Percentiles rank a stretch among this genome's conserved stretches.
These are phyloP conservation scores for Ramphastos sulfuratus DNA, from an alignment of 2,113 vertebrate genomes.

Conservation along the genomic window DNA sequence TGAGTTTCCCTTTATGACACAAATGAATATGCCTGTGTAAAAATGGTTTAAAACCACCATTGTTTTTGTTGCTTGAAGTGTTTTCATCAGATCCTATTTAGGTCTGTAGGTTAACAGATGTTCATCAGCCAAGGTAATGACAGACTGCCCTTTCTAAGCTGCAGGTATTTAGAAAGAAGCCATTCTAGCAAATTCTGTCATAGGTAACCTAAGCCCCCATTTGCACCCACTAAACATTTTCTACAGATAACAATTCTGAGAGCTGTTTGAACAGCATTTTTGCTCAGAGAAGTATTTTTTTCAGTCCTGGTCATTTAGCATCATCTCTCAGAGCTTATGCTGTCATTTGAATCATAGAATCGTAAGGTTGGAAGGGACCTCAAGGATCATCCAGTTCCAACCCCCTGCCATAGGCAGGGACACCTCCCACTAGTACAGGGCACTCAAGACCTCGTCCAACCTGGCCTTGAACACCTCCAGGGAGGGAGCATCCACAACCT, in stretches of 20 bases:
- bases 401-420: too few relatives aligned
- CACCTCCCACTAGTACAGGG: too few relatives aligned
- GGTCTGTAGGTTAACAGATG: neutral
- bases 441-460: too few relatives aligned
- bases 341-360: neutral
- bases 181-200: neutral
- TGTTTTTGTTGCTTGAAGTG: neutral
- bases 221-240: neutral
- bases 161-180: neutral
- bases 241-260: neutral
- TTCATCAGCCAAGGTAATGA: neutral
- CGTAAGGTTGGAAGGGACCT: too few relatives aligned
- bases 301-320: neutral
- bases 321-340: neutral
- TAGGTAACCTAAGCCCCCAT: neutral
- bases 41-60: neutral
- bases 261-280: neutral
- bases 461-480: too few relatives aligned
- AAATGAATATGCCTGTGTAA: neutral
- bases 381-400: too few relatives aligned
- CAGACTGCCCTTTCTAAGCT: neutral
- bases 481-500: too few relatives aligned
- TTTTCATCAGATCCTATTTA: fast-evolving
- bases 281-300: neutral
- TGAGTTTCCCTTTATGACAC: neutral